Evolutionary conservation across 2,888 invertebrate genomes (phyloP).

Genomic region (Drosophila rubida): DNA sequence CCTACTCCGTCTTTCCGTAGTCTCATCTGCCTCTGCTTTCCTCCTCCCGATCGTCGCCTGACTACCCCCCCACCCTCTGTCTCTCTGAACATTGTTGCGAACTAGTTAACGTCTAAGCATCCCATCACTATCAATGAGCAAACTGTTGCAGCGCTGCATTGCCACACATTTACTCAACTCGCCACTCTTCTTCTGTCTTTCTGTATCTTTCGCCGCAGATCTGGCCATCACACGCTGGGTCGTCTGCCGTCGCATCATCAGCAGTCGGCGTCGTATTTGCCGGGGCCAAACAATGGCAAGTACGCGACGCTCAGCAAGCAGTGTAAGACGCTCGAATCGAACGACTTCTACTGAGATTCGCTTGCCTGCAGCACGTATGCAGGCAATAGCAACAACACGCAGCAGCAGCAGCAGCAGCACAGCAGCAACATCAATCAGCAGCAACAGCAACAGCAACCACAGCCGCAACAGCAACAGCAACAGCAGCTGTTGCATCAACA

Average conservation of each 20-base stretch:
- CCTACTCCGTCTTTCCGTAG: too few species aligned
- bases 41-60: conserved; percentile 4
- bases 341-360: conserved; percentile 96
- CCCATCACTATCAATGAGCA: background rate
- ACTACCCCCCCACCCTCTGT: too few species aligned
- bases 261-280: conserved; percentile 84
- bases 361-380: conserved; percentile 86
- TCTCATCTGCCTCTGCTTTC: background rate
- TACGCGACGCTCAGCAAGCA: conserved; percentile 97
- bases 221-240: conserved; percentile 88
- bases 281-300: conserved; percentile 91
- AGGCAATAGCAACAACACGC: conserved; percentile 84
- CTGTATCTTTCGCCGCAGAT: conserved; percentile 59
- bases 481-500: conserved; percentile 27
- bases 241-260: conserved; percentile 87
- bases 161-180: too few species aligned
- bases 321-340: conserved; percentile 96
- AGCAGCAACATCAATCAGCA: conserved; percentile 57
- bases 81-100: too few species aligned
- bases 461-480: conserved; percentile 33
- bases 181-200: background rate
- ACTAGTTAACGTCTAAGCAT: conserved; percentile 30
- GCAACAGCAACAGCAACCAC: conserved; percentile 47
- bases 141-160: conserved; percentile 24
- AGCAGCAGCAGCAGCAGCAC: conserved; percentile 51